Conservation (phyloP, 2,888 invertebrate genomes). For the Oxytorus armatus region DNA sequence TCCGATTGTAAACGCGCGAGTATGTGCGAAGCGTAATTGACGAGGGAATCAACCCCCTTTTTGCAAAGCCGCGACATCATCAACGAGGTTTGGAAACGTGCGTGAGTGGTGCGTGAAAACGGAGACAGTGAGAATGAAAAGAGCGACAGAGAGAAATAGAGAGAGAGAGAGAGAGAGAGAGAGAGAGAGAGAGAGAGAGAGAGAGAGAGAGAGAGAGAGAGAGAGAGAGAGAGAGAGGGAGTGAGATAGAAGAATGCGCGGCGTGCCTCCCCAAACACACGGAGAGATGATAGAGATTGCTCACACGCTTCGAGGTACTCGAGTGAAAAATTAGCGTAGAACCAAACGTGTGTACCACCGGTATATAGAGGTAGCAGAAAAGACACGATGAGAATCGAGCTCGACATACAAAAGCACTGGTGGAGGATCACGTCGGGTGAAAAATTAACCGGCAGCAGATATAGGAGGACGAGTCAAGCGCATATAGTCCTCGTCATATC, state of each 20-base stretch:
- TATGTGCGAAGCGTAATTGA: slow-evolving; percentile 36
- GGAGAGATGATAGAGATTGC: slow-evolving; percentile 68
- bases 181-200: slow-evolving; percentile 6
- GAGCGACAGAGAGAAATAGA: too few relatives aligned
- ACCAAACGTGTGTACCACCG: slow-evolving; percentile 14
- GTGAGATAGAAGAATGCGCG: too few relatives aligned
- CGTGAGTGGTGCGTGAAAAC: slow-evolving; percentile 60
- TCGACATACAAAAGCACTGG: slow-evolving; percentile 13
- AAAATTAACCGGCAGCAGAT: slow-evolving; percentile 60
- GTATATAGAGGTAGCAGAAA: slow-evolving; percentile 35
- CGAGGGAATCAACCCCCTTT: slow-evolving; percentile 45
- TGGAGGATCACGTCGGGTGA: slow-evolving; percentile 58
- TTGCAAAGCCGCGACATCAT: slow-evolving; percentile 48
- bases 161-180: slow-evolving; percentile 23
- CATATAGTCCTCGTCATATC: slow-evolving; percentile 16
- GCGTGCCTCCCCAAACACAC: slow-evolving; percentile 56
- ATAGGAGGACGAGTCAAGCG: slow-evolving; percentile 32
- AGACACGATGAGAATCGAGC: slow-evolving; percentile 24
- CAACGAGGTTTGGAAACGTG: slow-evolving; percentile 57
- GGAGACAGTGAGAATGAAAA: neutral
- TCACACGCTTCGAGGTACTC: slow-evolving; percentile 66
- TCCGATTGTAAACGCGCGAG: slow-evolving; percentile 31
- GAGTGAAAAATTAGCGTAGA: slow-evolving; percentile 66
- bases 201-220: slow-evolving; percentile 27
- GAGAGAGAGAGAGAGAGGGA: slow-evolving; percentile 27